Percentiles rank a stretch among this genome's conserved stretches.
phyloP scores from a whole-genome alignment of 1,140 invertebrate species.

The Coptotermes formosanus region DNA sequence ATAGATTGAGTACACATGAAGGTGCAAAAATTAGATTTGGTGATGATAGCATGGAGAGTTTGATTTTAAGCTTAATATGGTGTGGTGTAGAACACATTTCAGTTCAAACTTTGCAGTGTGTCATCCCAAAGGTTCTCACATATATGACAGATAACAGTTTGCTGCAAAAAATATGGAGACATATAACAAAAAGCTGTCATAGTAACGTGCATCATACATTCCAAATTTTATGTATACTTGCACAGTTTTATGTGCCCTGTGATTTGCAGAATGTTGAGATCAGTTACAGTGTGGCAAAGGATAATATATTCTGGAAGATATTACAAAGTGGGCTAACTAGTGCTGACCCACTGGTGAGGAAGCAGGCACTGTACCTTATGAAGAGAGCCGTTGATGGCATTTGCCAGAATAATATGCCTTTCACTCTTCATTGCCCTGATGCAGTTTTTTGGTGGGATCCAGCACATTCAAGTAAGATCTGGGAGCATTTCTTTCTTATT shows the following conservation, averaged over 20 bases:
- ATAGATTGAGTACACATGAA: not conserved
- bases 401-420: not conserved
- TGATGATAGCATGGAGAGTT: not conserved
- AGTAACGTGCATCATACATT: not conserved
- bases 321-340: constrained; percentile 35
- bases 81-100: constrained; percentile 9
- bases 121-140: not conserved
- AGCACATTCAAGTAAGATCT: constrained; percentile 35
- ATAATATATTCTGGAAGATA: constrained; percentile 37
- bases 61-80: not conserved
- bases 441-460: constrained; percentile 36
- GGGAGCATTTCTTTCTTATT: constrained; percentile 49
- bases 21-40: not conserved
- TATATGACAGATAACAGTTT: not conserved
- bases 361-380: constrained; percentile 46
- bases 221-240: constrained; percentile 18
- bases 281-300: not conserved
- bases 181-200: not conserved
- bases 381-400: constrained; percentile 43
- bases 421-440: constrained; percentile 21
- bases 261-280: not conserved
- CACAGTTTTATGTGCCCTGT: constrained; percentile 22
- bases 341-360: constrained; percentile 38
- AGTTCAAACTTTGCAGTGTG: not conserved
- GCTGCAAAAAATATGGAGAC: constrained; percentile 15